A percentile compares a stretch with the other conserved stretches of the same genome.
Evolutionary conservation across 2,113 vertebrate species (phyloP).

Genomic region (Myotis brandtii): DNA sequence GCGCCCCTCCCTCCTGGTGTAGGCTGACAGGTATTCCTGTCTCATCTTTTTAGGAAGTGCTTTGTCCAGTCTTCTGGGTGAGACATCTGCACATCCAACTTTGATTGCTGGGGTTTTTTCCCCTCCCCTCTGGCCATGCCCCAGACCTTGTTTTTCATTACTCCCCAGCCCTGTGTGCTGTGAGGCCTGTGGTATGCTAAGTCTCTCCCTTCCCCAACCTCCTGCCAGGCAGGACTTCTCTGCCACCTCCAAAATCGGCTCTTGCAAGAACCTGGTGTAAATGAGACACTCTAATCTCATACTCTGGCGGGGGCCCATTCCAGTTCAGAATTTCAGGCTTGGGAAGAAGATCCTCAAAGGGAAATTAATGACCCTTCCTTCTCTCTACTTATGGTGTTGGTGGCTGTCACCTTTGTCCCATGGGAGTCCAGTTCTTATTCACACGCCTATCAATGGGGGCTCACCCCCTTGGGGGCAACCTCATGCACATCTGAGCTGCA

Average conservation of each 20-base stretch:
- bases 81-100: not conserved
- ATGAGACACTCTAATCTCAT: not conserved
- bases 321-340: not conserved
- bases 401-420: not conserved
- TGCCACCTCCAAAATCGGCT: not conserved
- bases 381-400: not conserved
- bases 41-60: not conserved
- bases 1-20: not conserved
- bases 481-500: not conserved
- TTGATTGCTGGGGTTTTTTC: accelerated
- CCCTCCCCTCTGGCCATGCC: not conserved
- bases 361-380: not conserved
- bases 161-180: not conserved
- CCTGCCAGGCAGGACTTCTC: not conserved
- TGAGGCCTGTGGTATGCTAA: not conserved
- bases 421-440: not conserved
- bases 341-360: not conserved
- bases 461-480: not conserved
- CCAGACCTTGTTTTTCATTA: not conserved
- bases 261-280: not conserved
- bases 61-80: not conserved
- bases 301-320: not conserved
- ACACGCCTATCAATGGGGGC: too few species aligned
- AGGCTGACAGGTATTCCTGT: not conserved
- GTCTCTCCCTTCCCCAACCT: not conserved